Conservation (phyloP, 1,140 invertebrate species). For the Hyposmocoma kahamanoa region DNA sequence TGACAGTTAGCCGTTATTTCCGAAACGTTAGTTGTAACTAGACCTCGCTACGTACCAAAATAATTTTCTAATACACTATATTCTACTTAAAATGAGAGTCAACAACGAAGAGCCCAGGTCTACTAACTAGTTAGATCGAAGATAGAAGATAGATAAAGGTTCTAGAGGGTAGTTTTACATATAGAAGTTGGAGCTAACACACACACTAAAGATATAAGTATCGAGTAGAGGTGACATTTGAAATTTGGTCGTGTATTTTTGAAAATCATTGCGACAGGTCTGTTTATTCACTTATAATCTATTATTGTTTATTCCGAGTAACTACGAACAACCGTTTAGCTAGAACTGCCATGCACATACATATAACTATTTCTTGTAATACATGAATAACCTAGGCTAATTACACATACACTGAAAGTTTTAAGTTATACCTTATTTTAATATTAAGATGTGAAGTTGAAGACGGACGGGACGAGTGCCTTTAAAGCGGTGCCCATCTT, state of each 20-base stretch:
- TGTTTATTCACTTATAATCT: slow-evolving; percentile 43
- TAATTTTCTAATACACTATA: slow-evolving; percentile 56
- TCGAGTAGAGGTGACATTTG: slow-evolving; percentile 12
- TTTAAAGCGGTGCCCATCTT: slow-evolving; percentile 32
- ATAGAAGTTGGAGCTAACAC: slow-evolving; percentile 24
- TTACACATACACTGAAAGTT: slow-evolving; percentile 62
- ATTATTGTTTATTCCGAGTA: slow-evolving; percentile 64
- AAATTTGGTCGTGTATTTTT: slow-evolving; percentile 56
- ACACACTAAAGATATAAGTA: slow-evolving; percentile 10
- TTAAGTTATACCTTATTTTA: slow-evolving; percentile 46
- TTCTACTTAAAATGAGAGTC: slow-evolving; percentile 48
- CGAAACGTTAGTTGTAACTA: slow-evolving; percentile 44
- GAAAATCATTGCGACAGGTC: slow-evolving; percentile 32
- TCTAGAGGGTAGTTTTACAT: slow-evolving; percentile 20
- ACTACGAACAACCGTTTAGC: slow-evolving; percentile 68
- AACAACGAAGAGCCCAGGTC: slow-evolving; percentile 58
- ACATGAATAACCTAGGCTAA: slow-evolving; percentile 60
- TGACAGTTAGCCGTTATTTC: slow-evolving; percentile 56
- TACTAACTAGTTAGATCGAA: slow-evolving; percentile 41
- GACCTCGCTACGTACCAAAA: slow-evolving; percentile 61
- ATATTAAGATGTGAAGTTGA: slow-evolving; percentile 45
- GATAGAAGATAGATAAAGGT: slow-evolving; percentile 37
- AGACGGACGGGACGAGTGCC: slow-evolving; percentile 31
- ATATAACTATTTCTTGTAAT: slow-evolving; percentile 54
- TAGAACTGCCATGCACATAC: slow-evolving; percentile 67